phyloP scores from a whole-genome alignment of 2,113 vertebrate species.

The Mormoops blainvillei region DNA sequence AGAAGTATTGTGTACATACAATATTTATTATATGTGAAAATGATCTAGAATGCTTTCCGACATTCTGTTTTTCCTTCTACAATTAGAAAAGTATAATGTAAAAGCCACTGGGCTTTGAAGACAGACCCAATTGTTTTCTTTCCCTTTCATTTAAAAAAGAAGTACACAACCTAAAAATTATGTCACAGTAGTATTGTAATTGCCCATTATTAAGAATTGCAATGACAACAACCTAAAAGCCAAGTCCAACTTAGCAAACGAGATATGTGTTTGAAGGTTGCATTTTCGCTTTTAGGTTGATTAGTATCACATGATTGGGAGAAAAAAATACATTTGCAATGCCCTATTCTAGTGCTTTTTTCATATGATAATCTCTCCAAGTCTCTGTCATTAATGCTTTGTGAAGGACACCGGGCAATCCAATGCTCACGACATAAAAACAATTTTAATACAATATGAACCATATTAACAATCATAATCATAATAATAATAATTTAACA shows the following conservation, averaged over 20 bases:
- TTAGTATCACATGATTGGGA: background rate
- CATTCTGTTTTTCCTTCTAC: background rate
- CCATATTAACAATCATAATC: background rate
- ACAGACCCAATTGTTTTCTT: background rate
- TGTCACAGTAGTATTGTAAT: background rate
- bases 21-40: background rate
- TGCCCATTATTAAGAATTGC: background rate
- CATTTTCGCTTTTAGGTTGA: background rate
- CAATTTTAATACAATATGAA: background rate
- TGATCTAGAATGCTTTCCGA: background rate
- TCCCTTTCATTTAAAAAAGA: background rate
- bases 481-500: background rate
- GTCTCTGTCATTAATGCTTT: conserved; percentile 14
- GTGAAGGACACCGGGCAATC: background rate
- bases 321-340: background rate
- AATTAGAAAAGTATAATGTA: background rate
- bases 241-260: background rate
- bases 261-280: background rate
- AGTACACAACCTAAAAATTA: background rate
- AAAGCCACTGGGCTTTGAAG: background rate
- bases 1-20: background rate
- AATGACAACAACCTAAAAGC: background rate
- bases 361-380: conserved; percentile 2
- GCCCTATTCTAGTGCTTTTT: background rate
- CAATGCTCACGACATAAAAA: background rate